A percentile compares a stretch with the other conserved stretches of the same genome.
Conservation (phyloP, 1,140 invertebrate genomes). For the Monomorium pharaonis region DNA sequence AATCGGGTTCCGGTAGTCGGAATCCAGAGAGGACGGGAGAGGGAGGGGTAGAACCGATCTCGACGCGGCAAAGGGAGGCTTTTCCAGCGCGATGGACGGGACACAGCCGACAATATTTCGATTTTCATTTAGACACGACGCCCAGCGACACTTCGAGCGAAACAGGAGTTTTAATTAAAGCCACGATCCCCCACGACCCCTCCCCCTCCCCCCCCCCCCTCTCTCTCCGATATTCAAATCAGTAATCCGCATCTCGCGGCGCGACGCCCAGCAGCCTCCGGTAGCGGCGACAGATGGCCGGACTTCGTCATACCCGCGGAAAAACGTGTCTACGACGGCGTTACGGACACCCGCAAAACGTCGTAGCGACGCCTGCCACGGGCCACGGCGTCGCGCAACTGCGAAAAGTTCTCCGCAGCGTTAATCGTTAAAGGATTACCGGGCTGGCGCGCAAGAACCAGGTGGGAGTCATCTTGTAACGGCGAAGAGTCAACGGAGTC, state of each 20-base stretch:
- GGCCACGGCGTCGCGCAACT: neutral
- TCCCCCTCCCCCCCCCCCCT: constrained; percentile 74
- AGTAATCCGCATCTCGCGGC: constrained; percentile 74
- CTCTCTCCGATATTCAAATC: constrained; percentile 82
- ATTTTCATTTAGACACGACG: constrained; percentile 78
- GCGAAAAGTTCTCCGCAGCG: constrained; percentile 24
- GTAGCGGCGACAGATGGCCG: constrained; percentile 76
- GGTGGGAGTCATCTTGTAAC: neutral
- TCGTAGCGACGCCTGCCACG: neutral
- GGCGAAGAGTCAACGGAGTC: neutral
- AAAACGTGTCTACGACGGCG: constrained; percentile 56
- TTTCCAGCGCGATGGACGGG: neutral
- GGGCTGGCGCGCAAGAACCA: neutral
- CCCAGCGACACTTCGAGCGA: constrained; percentile 65
- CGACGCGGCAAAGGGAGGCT: neutral
- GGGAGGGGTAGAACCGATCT: constrained; percentile 9
- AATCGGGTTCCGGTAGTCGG: neutral
- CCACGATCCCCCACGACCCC: constrained; percentile 66
- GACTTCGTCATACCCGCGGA: constrained; percentile 61
- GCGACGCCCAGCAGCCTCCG: constrained; percentile 15
- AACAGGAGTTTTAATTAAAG: constrained; percentile 83
- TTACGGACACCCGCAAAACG: constrained; percentile 28
- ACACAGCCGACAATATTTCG: constrained; percentile 71
- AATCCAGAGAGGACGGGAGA: neutral
- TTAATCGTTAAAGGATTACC: constrained; percentile 48